Conservation (phyloP, 35 echinoderm and acorn worm species). For the Apostichopus parvimensis region DNA sequence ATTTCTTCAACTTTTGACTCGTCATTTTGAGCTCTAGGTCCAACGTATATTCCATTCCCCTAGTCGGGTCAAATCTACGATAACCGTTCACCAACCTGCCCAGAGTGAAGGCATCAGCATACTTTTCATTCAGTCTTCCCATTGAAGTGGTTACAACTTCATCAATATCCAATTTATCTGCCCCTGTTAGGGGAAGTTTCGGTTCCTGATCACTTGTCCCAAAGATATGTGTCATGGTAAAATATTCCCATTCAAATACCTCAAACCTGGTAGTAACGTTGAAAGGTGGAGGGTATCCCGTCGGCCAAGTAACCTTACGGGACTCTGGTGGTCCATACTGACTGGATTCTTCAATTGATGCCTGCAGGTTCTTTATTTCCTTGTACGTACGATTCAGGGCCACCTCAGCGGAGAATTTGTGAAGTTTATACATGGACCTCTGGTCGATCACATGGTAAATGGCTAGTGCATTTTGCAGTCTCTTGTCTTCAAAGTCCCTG, state of each 20-base stretch:
- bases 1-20: constrained; percentile 68
- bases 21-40: constrained; percentile 88
- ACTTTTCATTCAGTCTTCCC: constrained; percentile 83
- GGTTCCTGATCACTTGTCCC: constrained; percentile 75
- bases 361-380: constrained; percentile 60
- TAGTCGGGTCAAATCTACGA: constrained; percentile 86
- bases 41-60: constrained; percentile 98
- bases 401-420: constrained; percentile 85
- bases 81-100: constrained; percentile 92
- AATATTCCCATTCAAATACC: constrained; percentile 94
- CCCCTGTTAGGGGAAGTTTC: constrained; percentile 72
- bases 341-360: constrained; percentile 65
- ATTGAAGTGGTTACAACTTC: constrained; percentile 88
- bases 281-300: constrained; percentile 70
- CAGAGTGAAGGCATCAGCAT: constrained; percentile 80
- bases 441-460: constrained; percentile 84
- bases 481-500: constrained; percentile 69
- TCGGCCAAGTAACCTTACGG: constrained; percentile 79
- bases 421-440: constrained; percentile 87
- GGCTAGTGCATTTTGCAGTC: constrained; percentile 68
- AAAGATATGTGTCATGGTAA: constrained; percentile 93
- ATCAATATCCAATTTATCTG: constrained; percentile 93
- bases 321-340: constrained; percentile 78
- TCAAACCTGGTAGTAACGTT: constrained; percentile 84
- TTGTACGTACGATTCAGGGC: constrained; percentile 76